Percentiles rank a stretch among this genome's conserved stretches.
These are phyloP conservation scores for Crambe crambe DNA, from an alignment of 37 sponge, comb jelly and placozoan genomes.

Conservation along the genomic window DNA sequence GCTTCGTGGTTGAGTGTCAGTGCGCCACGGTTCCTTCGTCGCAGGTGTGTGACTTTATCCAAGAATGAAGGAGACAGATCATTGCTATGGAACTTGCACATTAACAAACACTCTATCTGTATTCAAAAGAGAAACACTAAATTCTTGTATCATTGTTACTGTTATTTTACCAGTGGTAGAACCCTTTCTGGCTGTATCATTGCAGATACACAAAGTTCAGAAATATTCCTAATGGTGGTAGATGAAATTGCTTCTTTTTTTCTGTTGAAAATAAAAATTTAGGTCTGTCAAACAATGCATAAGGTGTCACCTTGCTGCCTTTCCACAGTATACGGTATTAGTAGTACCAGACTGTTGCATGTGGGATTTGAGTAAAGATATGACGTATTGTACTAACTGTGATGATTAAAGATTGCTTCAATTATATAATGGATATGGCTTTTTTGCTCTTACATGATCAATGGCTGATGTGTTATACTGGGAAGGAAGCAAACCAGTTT, in stretches of 20 bases:
- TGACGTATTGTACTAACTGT: neutral
- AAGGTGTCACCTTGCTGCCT: no score
- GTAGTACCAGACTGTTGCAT: neutral
- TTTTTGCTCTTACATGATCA: conserved; percentile 6
- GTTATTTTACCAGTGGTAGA: conserved; percentile 20
- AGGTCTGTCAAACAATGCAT: no score
- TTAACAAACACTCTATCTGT: neutral
- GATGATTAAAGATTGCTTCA: no score
- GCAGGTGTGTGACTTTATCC: conserved; percentile 3
- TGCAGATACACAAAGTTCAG: conserved; percentile 16
- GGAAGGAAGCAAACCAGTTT: conserved; percentile 39
- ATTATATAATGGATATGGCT: no score
- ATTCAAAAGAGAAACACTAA: neutral
- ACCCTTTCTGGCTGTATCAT: conserved; percentile 16
- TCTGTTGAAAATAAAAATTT: neutral
- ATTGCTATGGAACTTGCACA: neutral
- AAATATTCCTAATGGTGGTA: conserved; percentile 6
- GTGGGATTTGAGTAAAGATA: neutral
- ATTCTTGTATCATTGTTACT: neutral
- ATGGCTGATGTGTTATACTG: conserved; percentile 19
- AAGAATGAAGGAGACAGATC: conserved; percentile 11
- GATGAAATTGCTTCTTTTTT: neutral
- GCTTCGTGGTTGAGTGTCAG: conserved; percentile 20
- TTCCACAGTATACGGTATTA: neutral
- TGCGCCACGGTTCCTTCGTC: neutral